These are phyloP conservation scores for Patagioenas fasciata DNA, from an alignment of 2,113 vertebrate species.

Conservation along the genomic window DNA sequence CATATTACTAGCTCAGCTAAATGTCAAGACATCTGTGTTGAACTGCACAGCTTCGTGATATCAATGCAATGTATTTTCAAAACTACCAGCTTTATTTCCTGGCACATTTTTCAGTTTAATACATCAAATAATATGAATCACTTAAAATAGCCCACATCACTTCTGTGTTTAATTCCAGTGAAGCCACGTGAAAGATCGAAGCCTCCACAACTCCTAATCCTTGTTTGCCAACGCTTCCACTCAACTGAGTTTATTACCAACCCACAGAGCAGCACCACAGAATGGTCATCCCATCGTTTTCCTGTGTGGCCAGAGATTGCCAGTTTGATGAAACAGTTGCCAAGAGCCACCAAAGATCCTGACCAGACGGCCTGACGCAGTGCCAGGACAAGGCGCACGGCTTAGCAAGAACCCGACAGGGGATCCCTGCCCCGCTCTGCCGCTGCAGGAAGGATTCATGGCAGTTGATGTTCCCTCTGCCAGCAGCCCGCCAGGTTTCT, in stretches of 20 bases:
- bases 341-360: background rate
- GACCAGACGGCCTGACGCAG: background rate
- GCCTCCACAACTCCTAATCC: background rate
- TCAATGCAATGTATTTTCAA: conserved; percentile 9
- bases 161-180: background rate
- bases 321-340: background rate
- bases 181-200: background rate
- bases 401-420: background rate
- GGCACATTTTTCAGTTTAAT: conserved; percentile 35
- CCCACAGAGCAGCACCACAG: background rate
- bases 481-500: background rate
- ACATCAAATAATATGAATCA: conserved; percentile 11
- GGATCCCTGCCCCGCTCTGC: background rate
- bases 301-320: background rate
- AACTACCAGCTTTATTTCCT: conserved; percentile 28
- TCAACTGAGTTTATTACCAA: background rate
- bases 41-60: conserved; percentile 7
- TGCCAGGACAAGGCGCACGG: background rate
- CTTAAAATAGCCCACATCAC: background rate
- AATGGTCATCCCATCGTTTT: background rate
- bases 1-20: conserved; percentile 45
- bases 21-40: conserved; percentile 48
- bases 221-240: background rate
- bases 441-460: background rate
- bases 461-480: background rate